These are phyloP conservation scores for Calcarius lapponicus DNA, from an alignment of 2,797 vertebrate species.

Conservation along the genomic window DNA sequence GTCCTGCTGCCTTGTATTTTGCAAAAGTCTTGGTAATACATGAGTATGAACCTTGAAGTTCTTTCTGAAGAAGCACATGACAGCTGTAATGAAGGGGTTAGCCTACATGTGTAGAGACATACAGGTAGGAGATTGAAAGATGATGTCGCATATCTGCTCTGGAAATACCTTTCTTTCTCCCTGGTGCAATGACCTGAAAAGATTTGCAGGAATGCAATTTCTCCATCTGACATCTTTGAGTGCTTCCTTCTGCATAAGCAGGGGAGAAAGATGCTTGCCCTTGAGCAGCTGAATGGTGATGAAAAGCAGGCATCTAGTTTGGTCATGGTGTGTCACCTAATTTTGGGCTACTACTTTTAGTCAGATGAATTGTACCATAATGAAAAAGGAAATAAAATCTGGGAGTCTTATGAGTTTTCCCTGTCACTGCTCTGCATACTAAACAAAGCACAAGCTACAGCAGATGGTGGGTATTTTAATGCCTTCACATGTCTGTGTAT, in stretches of 20 bases:
- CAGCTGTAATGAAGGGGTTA: background rate
- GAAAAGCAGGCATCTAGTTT: background rate
- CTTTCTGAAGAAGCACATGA: background rate
- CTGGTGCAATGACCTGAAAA: background rate
- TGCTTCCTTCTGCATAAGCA: background rate
- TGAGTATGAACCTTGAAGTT: background rate
- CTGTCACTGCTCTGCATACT: background rate
- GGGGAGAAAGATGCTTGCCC: background rate
- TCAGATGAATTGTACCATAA: background rate
- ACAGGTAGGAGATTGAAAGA: background rate
- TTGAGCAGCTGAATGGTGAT: background rate
- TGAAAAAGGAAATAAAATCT: constrained; percentile 9
- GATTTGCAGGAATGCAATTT: background rate
- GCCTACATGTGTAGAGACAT: background rate
- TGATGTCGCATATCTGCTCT: background rate
- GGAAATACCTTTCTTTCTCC: background rate
- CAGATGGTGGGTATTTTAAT: constrained; percentile 36
- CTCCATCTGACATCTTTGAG: background rate
- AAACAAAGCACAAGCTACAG: constrained; percentile 8
- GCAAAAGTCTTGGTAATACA: background rate
- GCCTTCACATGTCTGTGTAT: background rate
- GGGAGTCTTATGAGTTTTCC: background rate
- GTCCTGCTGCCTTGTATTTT: background rate
- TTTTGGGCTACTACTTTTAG: background rate
- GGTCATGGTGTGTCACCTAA: background rate